Evolutionary conservation across 1,140 invertebrate species (phyloP), one percentile per base, ranked within the genome.

Genomic region (Laodelphax striatellus): DNA sequence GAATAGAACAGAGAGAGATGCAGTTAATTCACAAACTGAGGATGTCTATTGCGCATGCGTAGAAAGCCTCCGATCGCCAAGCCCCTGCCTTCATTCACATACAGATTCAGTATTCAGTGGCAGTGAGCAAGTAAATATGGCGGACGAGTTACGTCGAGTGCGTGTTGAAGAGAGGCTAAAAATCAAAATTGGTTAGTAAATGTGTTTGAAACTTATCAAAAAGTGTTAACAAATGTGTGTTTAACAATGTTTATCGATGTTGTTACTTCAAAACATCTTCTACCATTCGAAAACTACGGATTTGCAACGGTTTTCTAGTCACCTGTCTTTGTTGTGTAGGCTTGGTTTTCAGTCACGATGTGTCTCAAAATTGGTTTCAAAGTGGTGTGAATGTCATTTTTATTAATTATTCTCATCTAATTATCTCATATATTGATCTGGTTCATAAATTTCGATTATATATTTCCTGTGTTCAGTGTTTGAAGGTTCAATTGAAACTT

Each of bases 101-200:
- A 16, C 34, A 38, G 34, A 38, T 38, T 38, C 34, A 38, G 34
- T 38, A 38, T 38, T 38, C 34, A 38, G 34, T 38, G 21, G 46
- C 46, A 50, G 46, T 50, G 21, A 50, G 8, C 46, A 83, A n/a
- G 82, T 79, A 83, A 87, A 86, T 82, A 90, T 89, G 87, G 86
- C 87, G 78, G 86, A 87, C 77, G 82, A 84, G 77, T 83, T 80
- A 80, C 82, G 82, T 80, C 83, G 86, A 82, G 86, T 89, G 77
- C 83, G 87, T 79, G 82, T 88, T 76, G 86, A 87, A 75, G 87
- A 90, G 80, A 82, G 86, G 75, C 81, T 90, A 75, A 88, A 85
- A 83, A 88, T 89, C 72, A 90, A 89, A 83, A 88, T 90, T 71
- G 87, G 87, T 89, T 80, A 75, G 82, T 81, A 76, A 38, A 60